A percentile compares a stretch with the other conserved stretches of the same genome.
Evolutionary conservation across 2,888 invertebrate genomes (phyloP).

Genomic region (Lamellibrachia columna): DNA sequence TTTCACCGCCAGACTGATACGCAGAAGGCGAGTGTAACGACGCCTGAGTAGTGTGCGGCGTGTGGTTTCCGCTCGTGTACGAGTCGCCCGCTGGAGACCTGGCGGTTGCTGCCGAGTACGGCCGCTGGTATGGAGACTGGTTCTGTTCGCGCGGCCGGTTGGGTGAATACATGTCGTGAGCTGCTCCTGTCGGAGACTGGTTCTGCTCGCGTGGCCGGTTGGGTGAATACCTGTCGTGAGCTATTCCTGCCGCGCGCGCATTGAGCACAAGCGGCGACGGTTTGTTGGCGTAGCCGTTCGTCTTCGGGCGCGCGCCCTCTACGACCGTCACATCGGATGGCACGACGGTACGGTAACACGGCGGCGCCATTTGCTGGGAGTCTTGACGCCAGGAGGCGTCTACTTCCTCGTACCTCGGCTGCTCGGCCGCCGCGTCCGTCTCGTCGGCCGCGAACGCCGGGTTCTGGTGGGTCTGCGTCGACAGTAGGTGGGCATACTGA

Average conservation of each 20-base stretch:
- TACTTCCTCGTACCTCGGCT: background rate
- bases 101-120: background rate
- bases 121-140: background rate
- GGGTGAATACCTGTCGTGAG: background rate
- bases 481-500: background rate
- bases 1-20: background rate
- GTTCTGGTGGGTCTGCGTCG: slow-evolving; percentile 4
- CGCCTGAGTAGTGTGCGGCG: background rate
- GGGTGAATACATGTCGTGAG: background rate
- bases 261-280: background rate
- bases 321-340: background rate
- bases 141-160: background rate
- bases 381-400: background rate
- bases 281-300: background rate
- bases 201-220: background rate
- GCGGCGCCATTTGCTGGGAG: background rate
- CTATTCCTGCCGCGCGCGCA: background rate
- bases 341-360: background rate
- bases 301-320: background rate
- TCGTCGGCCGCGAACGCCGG: background rate
- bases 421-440: background rate
- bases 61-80: background rate
- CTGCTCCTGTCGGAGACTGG: background rate
- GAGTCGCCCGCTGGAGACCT: background rate
- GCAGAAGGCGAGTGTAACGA: background rate